Evolutionary conservation across 2,113 vertebrate species (phyloP).

Genomic region (Ictidomys tridecemlineatus): DNA sequence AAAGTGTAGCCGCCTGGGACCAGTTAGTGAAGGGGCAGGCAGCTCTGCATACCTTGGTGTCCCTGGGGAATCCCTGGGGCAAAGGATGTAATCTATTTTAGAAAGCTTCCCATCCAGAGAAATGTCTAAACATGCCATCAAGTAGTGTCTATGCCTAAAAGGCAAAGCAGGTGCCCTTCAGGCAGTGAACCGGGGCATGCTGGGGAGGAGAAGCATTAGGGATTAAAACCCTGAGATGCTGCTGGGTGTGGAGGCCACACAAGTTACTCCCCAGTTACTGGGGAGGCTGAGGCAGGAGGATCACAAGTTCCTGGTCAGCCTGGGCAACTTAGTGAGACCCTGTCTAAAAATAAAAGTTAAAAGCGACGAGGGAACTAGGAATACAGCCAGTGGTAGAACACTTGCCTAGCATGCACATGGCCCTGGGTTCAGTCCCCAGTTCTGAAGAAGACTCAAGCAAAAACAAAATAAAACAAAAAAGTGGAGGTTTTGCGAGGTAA

Average conservation of each 20-base stretch:
- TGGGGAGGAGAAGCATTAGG: neutral
- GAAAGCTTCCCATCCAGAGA: constrained; percentile 60
- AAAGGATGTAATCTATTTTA: constrained; percentile 63
- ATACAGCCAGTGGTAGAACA: neutral
- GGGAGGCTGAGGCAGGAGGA: neutral
- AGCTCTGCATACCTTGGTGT: constrained; percentile 57
- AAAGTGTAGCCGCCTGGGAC: constrained; percentile 38
- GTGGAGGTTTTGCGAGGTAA: neutral
- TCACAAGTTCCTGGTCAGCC: neutral
- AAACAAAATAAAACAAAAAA: neutral
- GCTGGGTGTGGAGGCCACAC: neutral
- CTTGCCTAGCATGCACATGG: neutral
- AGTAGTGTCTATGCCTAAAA: constrained; percentile 39
- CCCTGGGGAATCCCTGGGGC: constrained; percentile 41
- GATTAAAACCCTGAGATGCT: neutral
- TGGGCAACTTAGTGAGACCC: neutral
- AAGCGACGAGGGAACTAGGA: neutral
- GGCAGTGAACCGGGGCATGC: neutral
- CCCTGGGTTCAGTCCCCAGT: neutral
- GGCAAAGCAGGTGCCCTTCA: neutral
- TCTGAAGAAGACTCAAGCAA: neutral
- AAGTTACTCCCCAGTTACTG: neutral
- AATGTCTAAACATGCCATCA: constrained; percentile 44
- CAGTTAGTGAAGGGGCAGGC: constrained; percentile 66
- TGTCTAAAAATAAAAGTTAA: neutral